Base-by-base conservation (phyloP, 2,888 invertebrate species). In the Scaptomyza flava region DNA sequence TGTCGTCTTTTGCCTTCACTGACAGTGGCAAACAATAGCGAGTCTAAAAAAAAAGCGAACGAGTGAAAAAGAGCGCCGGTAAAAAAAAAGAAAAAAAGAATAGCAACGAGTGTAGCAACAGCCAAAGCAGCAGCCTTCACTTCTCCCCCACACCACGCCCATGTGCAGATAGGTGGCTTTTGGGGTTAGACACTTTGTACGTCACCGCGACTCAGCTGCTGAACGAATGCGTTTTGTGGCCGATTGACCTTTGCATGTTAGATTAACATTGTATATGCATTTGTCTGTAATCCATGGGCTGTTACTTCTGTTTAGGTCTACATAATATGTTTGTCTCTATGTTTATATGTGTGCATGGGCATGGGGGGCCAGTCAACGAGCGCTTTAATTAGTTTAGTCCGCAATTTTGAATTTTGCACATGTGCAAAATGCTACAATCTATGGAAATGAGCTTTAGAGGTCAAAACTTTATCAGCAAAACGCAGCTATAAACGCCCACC, bases 201-300 rank as follows among this genome's bases (percentile, higher is more conserved):
- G 62, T 50, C 60, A 42, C 61, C 31, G 46, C n/a, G 41, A 20
- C 76, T 47, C 79, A 79, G 66, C 75, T 42, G 51, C 17, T 14
- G 31, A 9, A 45, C 42, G 43, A 41, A 67, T 57, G 75, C 72
- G 60, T 81, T 81, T 84, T 77, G 73, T 84, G 87, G 80, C 86
- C 89, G 89, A 85, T 85, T 85, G 89, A 85, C 85, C 89, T 85
- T 85, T 87, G 80, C 76, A 82, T 72, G 77, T 69, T 85, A 85
- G 82, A 89, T 89, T 85, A 89, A 77, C 84, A 81, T 79, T 85
- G 79, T 84, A 68, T 66, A 48, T 58, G 52, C 61, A 61, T 68
- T 41, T 54, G 38, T 9, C 38, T 41, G 38, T 65, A 23, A 34
- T 14, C 34, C 14, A 23, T 42, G 36, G 34, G 14, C 12, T 30